A percentile compares a stretch with the other conserved stretches of the same genome.
Evolutionary conservation across 2,797 vertebrate species (phyloP).

Genomic region (Carcharodon carcharias): DNA sequence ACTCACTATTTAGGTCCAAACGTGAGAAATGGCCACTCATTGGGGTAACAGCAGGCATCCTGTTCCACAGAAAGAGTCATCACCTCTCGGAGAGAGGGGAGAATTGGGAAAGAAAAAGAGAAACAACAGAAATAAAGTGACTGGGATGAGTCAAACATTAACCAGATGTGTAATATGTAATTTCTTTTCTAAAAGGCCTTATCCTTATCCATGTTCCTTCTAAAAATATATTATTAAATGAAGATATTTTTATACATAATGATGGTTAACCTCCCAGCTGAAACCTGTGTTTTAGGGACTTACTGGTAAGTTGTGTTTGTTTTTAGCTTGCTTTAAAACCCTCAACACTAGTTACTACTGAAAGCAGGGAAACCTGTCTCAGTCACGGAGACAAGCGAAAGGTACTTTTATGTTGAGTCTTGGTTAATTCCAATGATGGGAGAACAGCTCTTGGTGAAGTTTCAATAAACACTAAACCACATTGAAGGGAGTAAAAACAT

Average conservation of each 20-base stretch:
- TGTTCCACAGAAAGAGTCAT: neutral
- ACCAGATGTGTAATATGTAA: neutral
- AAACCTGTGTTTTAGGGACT: neutral
- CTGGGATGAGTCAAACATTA: conserved; percentile 23
- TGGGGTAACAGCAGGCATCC: neutral
- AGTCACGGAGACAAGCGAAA: neutral
- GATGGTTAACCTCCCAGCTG: neutral
- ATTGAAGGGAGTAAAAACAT: neutral
- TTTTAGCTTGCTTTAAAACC: neutral
- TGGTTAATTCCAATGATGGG: neutral
- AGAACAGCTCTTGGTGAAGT: neutral
- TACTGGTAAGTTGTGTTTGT: neutral
- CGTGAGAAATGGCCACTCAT: neutral
- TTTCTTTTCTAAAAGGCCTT: neutral
- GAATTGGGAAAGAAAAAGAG: neutral
- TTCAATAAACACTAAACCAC: neutral
- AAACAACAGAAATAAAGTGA: neutral
- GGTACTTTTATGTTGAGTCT: neutral
- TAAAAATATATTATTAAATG: neutral
- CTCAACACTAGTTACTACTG: neutral
- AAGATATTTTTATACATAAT: neutral
- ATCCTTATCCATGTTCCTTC: neutral
- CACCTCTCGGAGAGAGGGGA: too few species aligned
- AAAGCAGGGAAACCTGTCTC: neutral
- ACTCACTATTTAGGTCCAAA: neutral